A percentile compares a stretch with the other conserved stretches of the same genome.
phyloP scores from a whole-genome alignment of 2,888 invertebrate genomes.

The Odontomyia ornata region DNA sequence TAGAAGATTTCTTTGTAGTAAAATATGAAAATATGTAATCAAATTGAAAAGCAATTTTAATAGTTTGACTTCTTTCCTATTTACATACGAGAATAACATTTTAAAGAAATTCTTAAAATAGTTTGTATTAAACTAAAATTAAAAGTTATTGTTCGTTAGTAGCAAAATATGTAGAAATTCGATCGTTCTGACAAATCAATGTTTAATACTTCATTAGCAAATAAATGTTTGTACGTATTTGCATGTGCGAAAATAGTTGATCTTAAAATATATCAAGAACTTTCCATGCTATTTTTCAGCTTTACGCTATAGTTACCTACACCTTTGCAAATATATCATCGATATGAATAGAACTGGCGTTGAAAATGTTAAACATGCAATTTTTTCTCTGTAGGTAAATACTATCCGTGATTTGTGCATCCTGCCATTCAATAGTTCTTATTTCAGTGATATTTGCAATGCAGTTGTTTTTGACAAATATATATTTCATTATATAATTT shows the following conservation, averaged over 20 bases:
- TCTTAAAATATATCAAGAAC: background rate
- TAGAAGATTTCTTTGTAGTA: constrained; percentile 14
- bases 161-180: background rate
- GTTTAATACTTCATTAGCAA: background rate
- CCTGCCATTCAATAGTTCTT: background rate
- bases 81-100: background rate
- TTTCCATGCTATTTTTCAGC: background rate
- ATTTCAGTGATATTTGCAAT: background rate
- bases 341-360: constrained; percentile 12
- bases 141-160: background rate
- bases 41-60: background rate
- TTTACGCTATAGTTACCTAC: background rate
- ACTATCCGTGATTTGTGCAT: background rate
- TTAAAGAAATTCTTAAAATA: background rate
- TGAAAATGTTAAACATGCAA: background rate
- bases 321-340: background rate
- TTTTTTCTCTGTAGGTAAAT: background rate
- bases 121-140: background rate
- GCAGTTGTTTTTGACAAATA: constrained; percentile 5
- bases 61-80: background rate
- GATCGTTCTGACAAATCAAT: background rate
- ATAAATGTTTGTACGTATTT: background rate
- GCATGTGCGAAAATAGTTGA: background rate
- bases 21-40: background rate
- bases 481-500: background rate